A percentile compares a stretch with the other conserved stretches of the same genome.
phyloP scores from a whole-genome alignment of 2,888 invertebrate genomes.

The Sinohyriopsis cumingii region DNA sequence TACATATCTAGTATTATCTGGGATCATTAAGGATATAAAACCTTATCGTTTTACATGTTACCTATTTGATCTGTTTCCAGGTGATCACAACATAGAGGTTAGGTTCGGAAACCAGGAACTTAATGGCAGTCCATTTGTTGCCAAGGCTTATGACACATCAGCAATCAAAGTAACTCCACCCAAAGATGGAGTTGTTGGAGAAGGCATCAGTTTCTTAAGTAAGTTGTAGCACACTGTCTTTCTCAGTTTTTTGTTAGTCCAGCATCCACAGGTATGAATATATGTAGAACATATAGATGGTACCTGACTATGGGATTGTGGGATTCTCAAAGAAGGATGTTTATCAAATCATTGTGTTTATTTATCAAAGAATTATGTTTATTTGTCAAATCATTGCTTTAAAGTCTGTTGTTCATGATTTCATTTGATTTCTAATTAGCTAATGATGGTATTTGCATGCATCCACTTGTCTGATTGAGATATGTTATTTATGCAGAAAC shows the following conservation, averaged over 20 bases:
- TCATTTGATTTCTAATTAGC: too few species aligned
- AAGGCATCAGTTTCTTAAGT: conserved; percentile 97
- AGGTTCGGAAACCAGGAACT: conserved; percentile 74
- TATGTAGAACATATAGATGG: neutral
- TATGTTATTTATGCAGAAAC: too few species aligned
- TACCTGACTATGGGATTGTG: neutral
- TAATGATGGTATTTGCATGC: too few species aligned
- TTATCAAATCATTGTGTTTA: too few species aligned
- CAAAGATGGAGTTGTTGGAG: conserved; percentile 89
- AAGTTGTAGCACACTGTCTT: conserved; percentile 67
- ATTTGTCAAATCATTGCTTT: too few species aligned
- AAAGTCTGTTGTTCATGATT: too few species aligned
- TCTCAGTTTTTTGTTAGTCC: neutral
- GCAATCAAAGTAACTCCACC: conserved; percentile 88
- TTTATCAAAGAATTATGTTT: neutral
- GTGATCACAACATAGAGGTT: conserved; percentile 75
- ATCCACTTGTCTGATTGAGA: too few species aligned
- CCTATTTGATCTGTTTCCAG: conserved; percentile 33
- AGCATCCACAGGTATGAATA: neutral
- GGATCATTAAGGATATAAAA: too few species aligned
- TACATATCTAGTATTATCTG: too few species aligned
- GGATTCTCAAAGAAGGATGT: too few species aligned
- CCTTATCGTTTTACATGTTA: too few species aligned
- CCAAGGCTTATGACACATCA: conserved; percentile 82
- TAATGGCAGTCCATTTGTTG: conserved; percentile 94